These are phyloP conservation scores for Dendroctonus ponderosae DNA, from an alignment of 1,140 invertebrate genomes.

Conservation along the genomic window DNA sequence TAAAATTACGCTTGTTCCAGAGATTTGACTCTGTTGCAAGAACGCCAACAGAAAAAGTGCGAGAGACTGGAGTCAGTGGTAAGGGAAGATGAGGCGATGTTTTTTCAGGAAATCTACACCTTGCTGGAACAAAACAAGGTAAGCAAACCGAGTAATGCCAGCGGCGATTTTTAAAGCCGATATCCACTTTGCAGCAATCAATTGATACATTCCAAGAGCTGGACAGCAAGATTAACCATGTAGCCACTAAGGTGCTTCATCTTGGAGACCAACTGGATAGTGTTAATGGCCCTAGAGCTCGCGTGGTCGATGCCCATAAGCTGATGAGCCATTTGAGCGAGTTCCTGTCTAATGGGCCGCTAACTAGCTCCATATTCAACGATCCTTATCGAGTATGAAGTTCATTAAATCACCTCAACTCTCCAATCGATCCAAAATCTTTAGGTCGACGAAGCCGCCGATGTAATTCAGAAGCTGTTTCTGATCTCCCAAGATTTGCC, in stretches of 20 bases:
- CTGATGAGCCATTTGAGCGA: conserved; percentile 92
- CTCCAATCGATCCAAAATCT: conserved; percentile 31
- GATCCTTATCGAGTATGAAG: conserved; percentile 74
- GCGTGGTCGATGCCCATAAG: conserved; percentile 92
- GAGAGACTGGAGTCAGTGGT: conserved; percentile 79
- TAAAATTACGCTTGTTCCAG: conserved; percentile 44
- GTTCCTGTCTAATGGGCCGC: conserved; percentile 83
- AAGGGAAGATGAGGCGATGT: conserved; percentile 82
- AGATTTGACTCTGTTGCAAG: conserved; percentile 75
- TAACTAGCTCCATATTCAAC: conserved; percentile 82
- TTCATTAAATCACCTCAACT: not conserved
- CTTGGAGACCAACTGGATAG: conserved; percentile 96
- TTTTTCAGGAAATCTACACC: conserved; percentile 77
- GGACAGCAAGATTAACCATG: conserved; percentile 94
- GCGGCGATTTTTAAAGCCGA: not conserved
- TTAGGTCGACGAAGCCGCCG: conserved; percentile 93
- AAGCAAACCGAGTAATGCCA: conserved; percentile 10
- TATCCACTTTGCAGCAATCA: conserved; percentile 60
- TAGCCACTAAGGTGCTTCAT: conserved; percentile 96
- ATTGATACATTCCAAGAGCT: conserved; percentile 88
- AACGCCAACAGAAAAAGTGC: conserved; percentile 84
- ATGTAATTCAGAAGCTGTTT: conserved; percentile 96
- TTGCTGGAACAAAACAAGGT: conserved; percentile 87
- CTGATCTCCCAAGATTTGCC: conserved; percentile 94
- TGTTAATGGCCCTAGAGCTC: conserved; percentile 89